Evolutionary conservation across 2,113 vertebrate genomes (phyloP), one percentile per base, ranked within the genome.

Genomic region (Nipponia nippon): DNA sequence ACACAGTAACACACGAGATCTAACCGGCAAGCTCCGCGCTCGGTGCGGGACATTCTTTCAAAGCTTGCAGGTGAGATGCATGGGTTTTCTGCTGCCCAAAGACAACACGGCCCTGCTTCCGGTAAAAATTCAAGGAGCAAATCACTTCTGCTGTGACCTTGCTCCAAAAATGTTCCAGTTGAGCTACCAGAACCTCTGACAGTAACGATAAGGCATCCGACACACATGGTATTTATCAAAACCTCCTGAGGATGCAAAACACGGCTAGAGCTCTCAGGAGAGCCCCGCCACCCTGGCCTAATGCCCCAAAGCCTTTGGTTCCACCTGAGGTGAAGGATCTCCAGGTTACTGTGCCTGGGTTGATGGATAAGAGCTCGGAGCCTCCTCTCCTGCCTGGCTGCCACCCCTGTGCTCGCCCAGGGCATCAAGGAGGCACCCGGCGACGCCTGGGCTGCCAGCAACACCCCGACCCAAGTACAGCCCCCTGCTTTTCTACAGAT

Each of bases 11-110:
- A 25, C 65, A 9, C 20, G 55, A 73, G 66, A 14, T 25, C 15
- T 14, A 44, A 11, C 87, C 72, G 14, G 38, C n/a, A 42, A 90
- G 53, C 62, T 47, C n/a, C 52, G 15, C 4, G 21, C 71, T 38
- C 0, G 0, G 27, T 8, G 18, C 13, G 3, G 46, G 7, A 36
- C 55, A n/a, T 11, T 23, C 4, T 15, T 11, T 34, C 78, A 5
- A 47, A 2, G 26, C 77, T 22, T 49, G 25, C 67, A 71, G 34
- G 30, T 42, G 53, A 89, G 20, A 26, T 22, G 17, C 6, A 5
- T 1, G 4, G 14, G 16, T 1, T 12, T 16, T 32, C 20, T 63
- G 77, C 22, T 86, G 46, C 65, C 63, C 62, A 81, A 59, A 55
- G 20, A 73, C 47, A 93, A 19, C 30, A 27, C 0, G 9, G 40